A percentile compares a stretch with the other conserved stretches of the same genome.
These are phyloP conservation scores for Drosophila tristis DNA, from an alignment of 1,140 invertebrate genomes.

Conservation along the genomic window DNA sequence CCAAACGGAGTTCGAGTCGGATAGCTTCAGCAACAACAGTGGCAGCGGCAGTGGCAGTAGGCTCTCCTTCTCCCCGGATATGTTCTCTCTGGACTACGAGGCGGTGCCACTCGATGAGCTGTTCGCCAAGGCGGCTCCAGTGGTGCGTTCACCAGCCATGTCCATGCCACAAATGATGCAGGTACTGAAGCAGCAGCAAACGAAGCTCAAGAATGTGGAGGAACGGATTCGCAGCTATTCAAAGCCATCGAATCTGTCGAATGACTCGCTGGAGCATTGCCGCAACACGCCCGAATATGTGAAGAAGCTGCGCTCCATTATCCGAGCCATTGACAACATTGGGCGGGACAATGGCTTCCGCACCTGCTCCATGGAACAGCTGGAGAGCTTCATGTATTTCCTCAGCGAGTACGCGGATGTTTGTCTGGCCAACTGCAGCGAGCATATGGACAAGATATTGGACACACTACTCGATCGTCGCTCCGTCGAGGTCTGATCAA, in stretches of 20 bases:
- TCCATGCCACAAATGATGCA: slow-evolving; percentile 64
- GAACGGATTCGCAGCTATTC: slow-evolving; percentile 59
- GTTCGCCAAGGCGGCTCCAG: slow-evolving; percentile 53
- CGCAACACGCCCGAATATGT: slow-evolving; percentile 61
- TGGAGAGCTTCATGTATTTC: slow-evolving; percentile 77
- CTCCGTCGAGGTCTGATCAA: slow-evolving; percentile 45
- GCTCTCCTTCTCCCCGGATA: slow-evolving; percentile 66
- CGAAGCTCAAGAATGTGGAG: slow-evolving; percentile 57
- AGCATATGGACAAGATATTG: slow-evolving; percentile 74
- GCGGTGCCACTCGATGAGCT: slow-evolving; percentile 71
- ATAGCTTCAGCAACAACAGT: slow-evolving; percentile 64
- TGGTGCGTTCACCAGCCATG: slow-evolving; percentile 16
- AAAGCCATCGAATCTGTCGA: slow-evolving; percentile 46
- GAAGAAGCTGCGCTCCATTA: slow-evolving; percentile 52
- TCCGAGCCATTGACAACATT: slow-evolving; percentile 64
- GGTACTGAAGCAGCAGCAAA: slow-evolving; percentile 58
- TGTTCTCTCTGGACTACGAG: slow-evolving; percentile 65
- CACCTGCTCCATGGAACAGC: slow-evolving; percentile 58
- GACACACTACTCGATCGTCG: slow-evolving; percentile 66
- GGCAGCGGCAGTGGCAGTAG: slow-evolving; percentile 51
- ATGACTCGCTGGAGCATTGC: slow-evolving; percentile 44
- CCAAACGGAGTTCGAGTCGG: slow-evolving; percentile 70
- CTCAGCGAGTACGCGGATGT: slow-evolving; percentile 72
- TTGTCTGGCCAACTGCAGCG: slow-evolving; percentile 70
- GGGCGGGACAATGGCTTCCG: slow-evolving; percentile 64